Evolutionary conservation across 2,113 vertebrate species (phyloP).

Genomic region (Chrysochloris asiatica): DNA sequence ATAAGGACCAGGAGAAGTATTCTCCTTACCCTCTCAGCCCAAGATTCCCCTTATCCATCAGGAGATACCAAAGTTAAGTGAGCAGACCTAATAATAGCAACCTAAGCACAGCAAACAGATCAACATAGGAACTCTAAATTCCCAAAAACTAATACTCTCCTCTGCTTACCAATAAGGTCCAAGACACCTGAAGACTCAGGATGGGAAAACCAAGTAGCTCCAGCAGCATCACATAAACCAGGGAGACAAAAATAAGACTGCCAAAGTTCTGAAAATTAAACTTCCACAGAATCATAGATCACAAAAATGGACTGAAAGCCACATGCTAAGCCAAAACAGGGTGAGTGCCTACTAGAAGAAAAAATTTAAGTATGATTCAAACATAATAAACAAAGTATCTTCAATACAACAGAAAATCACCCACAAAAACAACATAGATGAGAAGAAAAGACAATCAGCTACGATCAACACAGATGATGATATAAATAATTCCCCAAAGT

Average conservation of each 20-base stretch:
- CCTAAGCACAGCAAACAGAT: neutral
- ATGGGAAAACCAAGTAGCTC: neutral
- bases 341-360: neutral
- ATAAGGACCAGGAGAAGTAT: neutral
- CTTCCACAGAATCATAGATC: neutral
- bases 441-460: constrained; percentile 37
- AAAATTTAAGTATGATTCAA: constrained; percentile 5
- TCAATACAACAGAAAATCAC: constrained; percentile 4
- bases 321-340: neutral
- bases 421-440: neutral
- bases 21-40: neutral
- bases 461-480: constrained; percentile 9
- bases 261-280: constrained; percentile 39
- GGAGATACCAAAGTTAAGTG: constrained; percentile 1
- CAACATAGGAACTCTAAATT: neutral
- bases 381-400: neutral
- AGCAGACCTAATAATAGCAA: neutral
- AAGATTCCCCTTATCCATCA: neutral
- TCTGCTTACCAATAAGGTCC: too few species aligned
- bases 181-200: neutral
- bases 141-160: neutral
- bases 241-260: neutral
- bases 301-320: constrained; percentile 38
- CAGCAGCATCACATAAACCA: neutral
- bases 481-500: neutral